Percentiles rank a stretch among this genome's conserved stretches.
These are phyloP conservation scores for Caiman crocodilus DNA, from an alignment of 2,797 vertebrate species.

Conservation along the genomic window DNA sequence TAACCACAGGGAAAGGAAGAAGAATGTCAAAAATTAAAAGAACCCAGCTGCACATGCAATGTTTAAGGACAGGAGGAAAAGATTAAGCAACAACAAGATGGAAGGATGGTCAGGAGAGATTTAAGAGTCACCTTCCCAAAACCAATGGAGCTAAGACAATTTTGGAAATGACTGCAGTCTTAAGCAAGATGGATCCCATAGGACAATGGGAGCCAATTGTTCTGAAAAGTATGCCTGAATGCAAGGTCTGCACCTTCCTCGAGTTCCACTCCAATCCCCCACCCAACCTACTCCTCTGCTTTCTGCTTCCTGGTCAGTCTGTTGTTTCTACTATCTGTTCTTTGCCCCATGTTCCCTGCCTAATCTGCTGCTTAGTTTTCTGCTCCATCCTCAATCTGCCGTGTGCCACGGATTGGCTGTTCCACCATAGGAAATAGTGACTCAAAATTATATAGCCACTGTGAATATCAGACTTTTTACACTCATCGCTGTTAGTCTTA, in stretches of 20 bases:
- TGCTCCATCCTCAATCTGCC: no score
- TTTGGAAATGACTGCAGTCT: constrained; percentile 17
- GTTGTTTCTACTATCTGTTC: no score
- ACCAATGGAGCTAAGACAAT: constrained; percentile 19
- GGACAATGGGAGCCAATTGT: not conserved
- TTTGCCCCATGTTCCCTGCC: no score
- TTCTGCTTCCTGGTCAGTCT: no score
- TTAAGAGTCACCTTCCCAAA: not conserved
- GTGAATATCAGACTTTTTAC: constrained; percentile 48
- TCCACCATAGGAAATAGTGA: not conserved
- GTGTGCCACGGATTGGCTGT: no score
- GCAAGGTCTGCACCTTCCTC: no score
- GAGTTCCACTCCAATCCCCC: no score
- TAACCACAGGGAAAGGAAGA: not conserved
- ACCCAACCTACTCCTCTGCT: no score
- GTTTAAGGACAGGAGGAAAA: constrained; percentile 8
- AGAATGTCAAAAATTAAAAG: constrained; percentile 2
- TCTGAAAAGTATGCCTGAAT: no score
- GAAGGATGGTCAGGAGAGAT: not conserved
- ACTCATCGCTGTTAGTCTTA: constrained; percentile 49
- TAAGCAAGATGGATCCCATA: constrained; percentile 43
- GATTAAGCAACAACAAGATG: constrained; percentile 33
- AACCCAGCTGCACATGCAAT: not conserved
- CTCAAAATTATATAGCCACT: constrained; percentile 7
- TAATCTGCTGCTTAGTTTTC: no score